Evolutionary conservation across 2,797 vertebrate species (phyloP).

Genomic region (Pampus argenteus): DNA sequence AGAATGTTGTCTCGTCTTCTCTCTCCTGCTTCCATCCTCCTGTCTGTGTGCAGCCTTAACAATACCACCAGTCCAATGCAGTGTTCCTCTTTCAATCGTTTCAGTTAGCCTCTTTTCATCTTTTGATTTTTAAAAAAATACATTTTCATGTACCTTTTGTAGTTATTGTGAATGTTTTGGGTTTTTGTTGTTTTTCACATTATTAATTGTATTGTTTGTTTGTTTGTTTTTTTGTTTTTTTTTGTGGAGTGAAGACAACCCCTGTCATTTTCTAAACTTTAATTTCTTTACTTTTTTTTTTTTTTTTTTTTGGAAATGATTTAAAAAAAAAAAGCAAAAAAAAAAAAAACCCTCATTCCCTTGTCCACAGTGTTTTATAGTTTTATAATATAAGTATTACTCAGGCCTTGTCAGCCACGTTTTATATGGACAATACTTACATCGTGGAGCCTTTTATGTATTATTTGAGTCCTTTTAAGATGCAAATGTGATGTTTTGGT

Average conservation of each 20-base stretch:
- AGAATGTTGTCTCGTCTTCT: neutral
- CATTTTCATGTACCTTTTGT: constrained; percentile 81
- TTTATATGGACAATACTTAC: constrained; percentile 37
- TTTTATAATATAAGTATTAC: constrained; percentile 42
- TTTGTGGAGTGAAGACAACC: constrained; percentile 50
- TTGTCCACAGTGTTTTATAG: constrained; percentile 42
- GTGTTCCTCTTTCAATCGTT: constrained; percentile 50
- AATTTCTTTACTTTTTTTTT: constrained; percentile 36
- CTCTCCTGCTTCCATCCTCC: constrained; percentile 9
- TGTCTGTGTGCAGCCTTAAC: constrained; percentile 45
- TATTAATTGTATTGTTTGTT: constrained; percentile 48
- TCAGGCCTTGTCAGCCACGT: constrained; percentile 32
- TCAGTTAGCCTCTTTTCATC: constrained; percentile 78
- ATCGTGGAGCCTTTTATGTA: constrained; percentile 26
- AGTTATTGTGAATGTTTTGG: constrained; percentile 81
- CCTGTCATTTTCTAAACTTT: constrained; percentile 61
- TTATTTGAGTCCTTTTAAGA: constrained; percentile 50
- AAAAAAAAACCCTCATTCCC: constrained; percentile 42
- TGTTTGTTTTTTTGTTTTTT: constrained; percentile 33
- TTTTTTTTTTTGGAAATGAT: constrained; percentile 45
- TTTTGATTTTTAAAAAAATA: constrained; percentile 80
- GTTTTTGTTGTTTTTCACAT: constrained; percentile 63
- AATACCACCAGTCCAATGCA: constrained; percentile 35
- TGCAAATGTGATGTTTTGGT: constrained; percentile 29
- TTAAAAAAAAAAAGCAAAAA: constrained; percentile 34